Percentiles rank a stretch among this genome's conserved stretches.
These are phyloP conservation scores for Vireo altiloquus DNA, from an alignment of 2,113 vertebrate genomes.

Conservation along the genomic window DNA sequence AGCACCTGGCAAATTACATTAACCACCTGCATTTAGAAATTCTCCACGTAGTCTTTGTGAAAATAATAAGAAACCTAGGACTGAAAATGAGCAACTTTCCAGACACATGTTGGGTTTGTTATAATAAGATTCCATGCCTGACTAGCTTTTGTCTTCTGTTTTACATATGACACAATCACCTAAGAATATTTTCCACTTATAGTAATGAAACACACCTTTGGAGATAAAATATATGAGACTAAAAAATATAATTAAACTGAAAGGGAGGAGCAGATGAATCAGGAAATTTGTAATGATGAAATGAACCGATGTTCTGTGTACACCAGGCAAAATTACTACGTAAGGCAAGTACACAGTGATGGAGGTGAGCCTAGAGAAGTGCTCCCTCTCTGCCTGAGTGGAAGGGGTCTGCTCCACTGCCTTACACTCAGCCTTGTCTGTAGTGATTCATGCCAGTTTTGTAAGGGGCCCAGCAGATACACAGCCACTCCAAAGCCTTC, in stretches of 20 bases:
- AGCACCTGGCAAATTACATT: neutral
- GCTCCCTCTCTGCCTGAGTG: neutral
- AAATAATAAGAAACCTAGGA: neutral
- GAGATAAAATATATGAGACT: neutral
- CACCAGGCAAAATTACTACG: neutral
- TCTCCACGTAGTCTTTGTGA: neutral
- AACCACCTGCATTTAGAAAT: neutral
- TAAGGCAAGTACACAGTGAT: neutral
- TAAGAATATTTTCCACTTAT: neutral
- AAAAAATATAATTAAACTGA: constrained; percentile 8
- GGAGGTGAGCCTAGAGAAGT: neutral
- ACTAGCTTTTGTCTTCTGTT: neutral
- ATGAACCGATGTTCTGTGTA: neutral
- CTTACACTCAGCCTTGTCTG: neutral
- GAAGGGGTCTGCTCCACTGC: neutral
- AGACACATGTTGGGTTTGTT: neutral
- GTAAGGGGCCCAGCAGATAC: neutral
- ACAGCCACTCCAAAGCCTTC: neutral
- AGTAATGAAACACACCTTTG: neutral
- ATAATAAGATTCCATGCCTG: neutral
- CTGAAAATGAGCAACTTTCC: neutral
- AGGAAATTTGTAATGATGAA: neutral
- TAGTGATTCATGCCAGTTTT: neutral
- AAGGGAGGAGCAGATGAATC: neutral
- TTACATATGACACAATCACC: neutral